Evolutionary conservation across 2,888 invertebrate species (phyloP).

Genomic region (Tubiluchus corallicola): DNA sequence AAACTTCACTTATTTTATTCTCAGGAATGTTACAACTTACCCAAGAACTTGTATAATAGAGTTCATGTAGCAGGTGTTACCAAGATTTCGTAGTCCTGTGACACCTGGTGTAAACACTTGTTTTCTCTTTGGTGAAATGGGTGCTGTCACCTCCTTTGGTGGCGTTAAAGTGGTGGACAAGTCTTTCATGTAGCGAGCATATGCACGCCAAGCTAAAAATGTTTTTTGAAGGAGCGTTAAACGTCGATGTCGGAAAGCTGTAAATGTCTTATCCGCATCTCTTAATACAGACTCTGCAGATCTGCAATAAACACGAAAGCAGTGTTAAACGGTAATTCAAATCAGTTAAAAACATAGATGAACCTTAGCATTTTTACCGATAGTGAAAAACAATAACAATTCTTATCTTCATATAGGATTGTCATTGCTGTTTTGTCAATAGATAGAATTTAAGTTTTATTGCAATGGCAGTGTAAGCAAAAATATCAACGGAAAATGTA

Average conservation of each 20-base stretch:
- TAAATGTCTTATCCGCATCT: neutral
- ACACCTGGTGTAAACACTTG: slow-evolving; percentile 23
- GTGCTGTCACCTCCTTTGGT: neutral
- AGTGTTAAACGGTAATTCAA: too few relatives aligned
- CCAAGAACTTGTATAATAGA: slow-evolving; percentile 27
- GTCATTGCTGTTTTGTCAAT: too few relatives aligned
- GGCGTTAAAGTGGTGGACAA: neutral
- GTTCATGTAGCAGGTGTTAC: slow-evolving; percentile 30
- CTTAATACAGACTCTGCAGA: slow-evolving; percentile 8
- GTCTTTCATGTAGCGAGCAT: neutral
- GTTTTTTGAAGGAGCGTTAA: slow-evolving; percentile 17
- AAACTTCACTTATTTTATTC: too few relatives aligned
- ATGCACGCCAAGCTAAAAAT: slow-evolving; percentile 17
- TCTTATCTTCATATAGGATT: too few relatives aligned
- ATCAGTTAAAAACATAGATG: too few relatives aligned
- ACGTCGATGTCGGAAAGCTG: slow-evolving; percentile 1
- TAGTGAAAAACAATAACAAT: too few relatives aligned
- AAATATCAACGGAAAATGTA: too few relatives aligned
- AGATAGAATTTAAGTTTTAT: too few relatives aligned
- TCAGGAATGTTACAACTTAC: too few relatives aligned
- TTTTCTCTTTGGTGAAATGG: slow-evolving; percentile 8
- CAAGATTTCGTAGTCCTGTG: slow-evolving; percentile 28
- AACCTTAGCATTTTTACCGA: too few relatives aligned
- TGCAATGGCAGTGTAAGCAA: too few relatives aligned
- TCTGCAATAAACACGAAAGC: slow-evolving; percentile 16